Conservation (phyloP, 2,113 vertebrate species). For the Pygoscelis adeliae region DNA sequence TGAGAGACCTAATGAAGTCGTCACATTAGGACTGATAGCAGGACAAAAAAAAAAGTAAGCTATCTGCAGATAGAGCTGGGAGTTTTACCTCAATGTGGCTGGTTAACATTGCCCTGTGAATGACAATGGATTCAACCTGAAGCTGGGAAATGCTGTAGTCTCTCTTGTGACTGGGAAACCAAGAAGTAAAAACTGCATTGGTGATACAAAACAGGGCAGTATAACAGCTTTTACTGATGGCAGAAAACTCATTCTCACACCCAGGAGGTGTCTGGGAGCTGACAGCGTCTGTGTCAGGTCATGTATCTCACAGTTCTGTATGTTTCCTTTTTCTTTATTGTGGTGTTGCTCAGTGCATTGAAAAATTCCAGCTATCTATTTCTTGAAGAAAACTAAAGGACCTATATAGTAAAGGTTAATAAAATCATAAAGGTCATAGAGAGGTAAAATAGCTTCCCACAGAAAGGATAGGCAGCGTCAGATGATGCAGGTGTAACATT, state of each 20-base stretch:
- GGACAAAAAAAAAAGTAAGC: neutral
- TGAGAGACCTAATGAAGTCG: neutral
- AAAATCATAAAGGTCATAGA: neutral
- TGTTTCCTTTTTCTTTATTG: neutral
- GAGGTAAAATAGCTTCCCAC: neutral
- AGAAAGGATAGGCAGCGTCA: neutral
- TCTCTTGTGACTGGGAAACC: neutral
- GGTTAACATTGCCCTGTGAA: neutral
- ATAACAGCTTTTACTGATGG: neutral
- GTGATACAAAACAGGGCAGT: neutral
- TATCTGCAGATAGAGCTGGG: neutral
- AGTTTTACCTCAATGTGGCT: neutral
- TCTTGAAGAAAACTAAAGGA: neutral
- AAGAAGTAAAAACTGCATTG: neutral
- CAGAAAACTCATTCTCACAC: conserved; percentile 19
- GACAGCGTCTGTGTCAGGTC: neutral
- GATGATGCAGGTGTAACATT: neutral
- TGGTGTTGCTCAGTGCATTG: neutral
- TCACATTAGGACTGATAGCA: neutral
- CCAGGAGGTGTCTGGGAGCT: neutral
- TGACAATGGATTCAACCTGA: neutral
- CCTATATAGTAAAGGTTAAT: neutral
- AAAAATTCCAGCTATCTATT: neutral
- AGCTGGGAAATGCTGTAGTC: neutral
- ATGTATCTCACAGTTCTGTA: neutral